These are phyloP conservation scores for Archaeoteleia sp. DNA, from an alignment of 2,888 invertebrate genomes.

Conservation along the genomic window DNA sequence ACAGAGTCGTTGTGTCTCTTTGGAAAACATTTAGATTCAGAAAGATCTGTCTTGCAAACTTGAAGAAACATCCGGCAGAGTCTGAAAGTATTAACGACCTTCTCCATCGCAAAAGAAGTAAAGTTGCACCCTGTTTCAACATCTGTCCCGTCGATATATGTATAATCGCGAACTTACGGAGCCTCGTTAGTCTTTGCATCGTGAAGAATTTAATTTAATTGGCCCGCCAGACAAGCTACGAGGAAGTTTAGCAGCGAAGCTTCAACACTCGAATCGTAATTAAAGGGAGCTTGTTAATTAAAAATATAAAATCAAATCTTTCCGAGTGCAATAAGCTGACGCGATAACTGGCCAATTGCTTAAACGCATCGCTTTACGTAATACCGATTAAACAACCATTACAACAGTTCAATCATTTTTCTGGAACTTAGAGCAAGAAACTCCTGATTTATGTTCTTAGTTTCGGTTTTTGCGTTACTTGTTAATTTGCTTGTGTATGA, in stretches of 20 bases:
- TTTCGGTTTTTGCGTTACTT: no score
- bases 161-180: constrained; percentile 40
- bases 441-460: no score
- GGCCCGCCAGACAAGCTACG: constrained; percentile 49
- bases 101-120: not conserved
- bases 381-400: no score
- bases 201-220: constrained; percentile 58
- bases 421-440: no score
- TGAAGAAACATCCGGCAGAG: constrained; percentile 10
- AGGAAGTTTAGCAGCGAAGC: constrained; percentile 35
- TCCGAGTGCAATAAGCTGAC: constrained; percentile 1
- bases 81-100: constrained; percentile 20
- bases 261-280: constrained; percentile 54
- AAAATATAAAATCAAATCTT: constrained; percentile 42
- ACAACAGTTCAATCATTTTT: no score
- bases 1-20: no score
- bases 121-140: constrained; percentile 15
- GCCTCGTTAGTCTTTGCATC: constrained; percentile 38
- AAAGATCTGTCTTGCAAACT: constrained; percentile 32
- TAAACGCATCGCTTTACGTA: no score
- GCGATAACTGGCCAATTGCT: not conserved
- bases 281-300: constrained; percentile 56
- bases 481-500: no score
- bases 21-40: constrained; percentile 16
- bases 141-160: constrained; percentile 34